Evolutionary conservation across 2,888 invertebrate species (phyloP), one percentile per base, ranked within the genome.

Genomic region (Agrotis clavis): DNA sequence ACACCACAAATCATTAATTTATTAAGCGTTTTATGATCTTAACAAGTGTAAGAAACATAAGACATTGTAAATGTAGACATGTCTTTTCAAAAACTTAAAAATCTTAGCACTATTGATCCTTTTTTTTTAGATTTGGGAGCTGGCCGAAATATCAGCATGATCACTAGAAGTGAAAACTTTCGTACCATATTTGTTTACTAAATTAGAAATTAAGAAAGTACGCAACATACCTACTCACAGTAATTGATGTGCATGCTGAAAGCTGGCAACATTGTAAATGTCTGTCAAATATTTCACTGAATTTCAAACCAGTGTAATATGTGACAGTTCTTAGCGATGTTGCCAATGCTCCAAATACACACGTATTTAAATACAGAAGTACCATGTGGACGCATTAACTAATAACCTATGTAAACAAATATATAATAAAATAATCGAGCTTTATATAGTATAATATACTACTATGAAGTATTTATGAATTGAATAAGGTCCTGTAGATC

Each of bases 341-440:
- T 57, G 57, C 18, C 35, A 35, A 14, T 14, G 19, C 41, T 57
- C 7, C n/a, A n/a, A 57, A 5, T 11, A 13, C 14, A 57, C 3
- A n/a, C 6, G 3, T 3, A 25, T 35, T 13, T 13, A 16, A 1
- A 35, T 41, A 65, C 47, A 16, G 16, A 13, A 47, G 21, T 41
- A 21, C 41, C 19, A 47, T 67, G 51, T 66, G 1, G 45, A 62
- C 25, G 41, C 35, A 60, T 56, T 14, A 61, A 79, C 60, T 50
- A 68, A 69, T 76, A 79, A 72, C 79, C 45, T 59, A 74, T 83
- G 72, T 79, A 77, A 77, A 71, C 67, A 71, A 70, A 50, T 63
- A 60, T 76, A 50, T 76, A 69, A 65, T 76, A 79, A 79, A 74
- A 75, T 79, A n/a, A n/a, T n/a, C n/a, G n/a, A n/a, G n/a, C n/a